phyloP scores from a whole-genome alignment of 64 coral and sea anemone species.

The Anthopleura sola region DNA sequence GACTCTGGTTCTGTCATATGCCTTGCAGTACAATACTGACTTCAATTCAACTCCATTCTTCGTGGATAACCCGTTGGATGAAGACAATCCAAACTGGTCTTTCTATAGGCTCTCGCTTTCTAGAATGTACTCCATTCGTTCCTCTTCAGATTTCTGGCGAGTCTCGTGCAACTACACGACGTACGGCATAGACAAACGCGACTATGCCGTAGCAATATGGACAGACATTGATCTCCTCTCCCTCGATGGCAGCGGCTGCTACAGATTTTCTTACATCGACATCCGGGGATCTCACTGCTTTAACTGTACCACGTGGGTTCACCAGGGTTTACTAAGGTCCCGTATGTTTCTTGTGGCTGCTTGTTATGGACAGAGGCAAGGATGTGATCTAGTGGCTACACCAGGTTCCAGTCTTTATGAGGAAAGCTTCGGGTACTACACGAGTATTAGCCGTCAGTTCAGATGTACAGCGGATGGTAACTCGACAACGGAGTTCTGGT shows the following conservation, averaged over 20 bases:
- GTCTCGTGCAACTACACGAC: slow-evolving; percentile 28
- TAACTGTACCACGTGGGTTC: slow-evolving; percentile 6
- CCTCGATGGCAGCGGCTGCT: background rate
- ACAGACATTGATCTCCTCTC: background rate
- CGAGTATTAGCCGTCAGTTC: background rate
- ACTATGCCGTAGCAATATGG: slow-evolving; percentile 8
- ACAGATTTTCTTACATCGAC: background rate
- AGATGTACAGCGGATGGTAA: background rate
- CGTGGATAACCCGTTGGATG: slow-evolving; percentile 4
- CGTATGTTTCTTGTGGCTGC: background rate
- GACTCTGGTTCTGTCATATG: slow-evolving; percentile 29
- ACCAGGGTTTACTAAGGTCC: background rate
- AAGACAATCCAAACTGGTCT: slow-evolving; percentile 16
- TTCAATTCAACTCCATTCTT: slow-evolving; percentile 17
- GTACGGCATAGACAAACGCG: background rate
- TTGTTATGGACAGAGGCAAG: background rate
- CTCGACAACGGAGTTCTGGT: background rate
- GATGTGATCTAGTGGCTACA: background rate
- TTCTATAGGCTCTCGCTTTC: slow-evolving; percentile 32
- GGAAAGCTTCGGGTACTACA: background rate
- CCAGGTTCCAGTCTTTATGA: background rate
- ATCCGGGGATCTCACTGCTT: background rate
- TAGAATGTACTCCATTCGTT: background rate
- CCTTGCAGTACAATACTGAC: slow-evolving; percentile 6
- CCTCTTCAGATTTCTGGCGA: slow-evolving; percentile 12